Evolutionary conservation across 2,113 vertebrate genomes (phyloP).

Genomic region (Nesoenas mayeri): DNA sequence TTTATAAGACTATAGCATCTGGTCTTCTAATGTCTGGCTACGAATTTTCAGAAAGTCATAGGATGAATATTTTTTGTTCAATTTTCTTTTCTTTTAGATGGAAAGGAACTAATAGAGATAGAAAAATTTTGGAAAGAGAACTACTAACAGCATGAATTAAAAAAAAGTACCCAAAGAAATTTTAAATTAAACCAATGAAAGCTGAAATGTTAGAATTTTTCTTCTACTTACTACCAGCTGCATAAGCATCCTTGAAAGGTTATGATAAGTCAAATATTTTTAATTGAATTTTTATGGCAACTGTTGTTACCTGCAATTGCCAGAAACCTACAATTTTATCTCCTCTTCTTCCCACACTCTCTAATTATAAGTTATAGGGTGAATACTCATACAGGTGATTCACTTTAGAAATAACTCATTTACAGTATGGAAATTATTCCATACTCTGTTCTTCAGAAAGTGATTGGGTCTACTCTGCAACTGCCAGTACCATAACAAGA

Average conservation of each 20-base stretch:
- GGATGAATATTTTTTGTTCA: background rate
- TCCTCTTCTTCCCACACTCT: background rate
- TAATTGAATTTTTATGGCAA: background rate
- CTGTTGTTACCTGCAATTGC: background rate
- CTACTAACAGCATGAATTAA: background rate
- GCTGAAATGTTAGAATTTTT: background rate
- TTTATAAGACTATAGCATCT: slow-evolving; percentile 76
- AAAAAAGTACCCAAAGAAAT: background rate
- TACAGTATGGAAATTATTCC: background rate
- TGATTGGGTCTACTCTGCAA: background rate
- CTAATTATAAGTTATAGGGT: background rate
- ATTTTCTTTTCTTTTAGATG: background rate
- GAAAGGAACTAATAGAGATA: background rate
- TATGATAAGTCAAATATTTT: background rate
- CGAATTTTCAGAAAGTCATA: slow-evolving; percentile 23
- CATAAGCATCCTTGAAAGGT: background rate
- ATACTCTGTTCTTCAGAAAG: background rate
- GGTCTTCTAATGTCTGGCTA: slow-evolving; percentile 56
- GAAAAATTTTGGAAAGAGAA: background rate
- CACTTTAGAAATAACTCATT: background rate
- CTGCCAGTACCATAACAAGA: background rate
- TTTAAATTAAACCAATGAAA: background rate
- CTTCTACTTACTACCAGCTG: background rate
- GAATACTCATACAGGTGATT: background rate
- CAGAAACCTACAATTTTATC: background rate